phyloP scores from a whole-genome alignment of 2,113 vertebrate species.

The Tretioscincus oriximinensis region DNA sequence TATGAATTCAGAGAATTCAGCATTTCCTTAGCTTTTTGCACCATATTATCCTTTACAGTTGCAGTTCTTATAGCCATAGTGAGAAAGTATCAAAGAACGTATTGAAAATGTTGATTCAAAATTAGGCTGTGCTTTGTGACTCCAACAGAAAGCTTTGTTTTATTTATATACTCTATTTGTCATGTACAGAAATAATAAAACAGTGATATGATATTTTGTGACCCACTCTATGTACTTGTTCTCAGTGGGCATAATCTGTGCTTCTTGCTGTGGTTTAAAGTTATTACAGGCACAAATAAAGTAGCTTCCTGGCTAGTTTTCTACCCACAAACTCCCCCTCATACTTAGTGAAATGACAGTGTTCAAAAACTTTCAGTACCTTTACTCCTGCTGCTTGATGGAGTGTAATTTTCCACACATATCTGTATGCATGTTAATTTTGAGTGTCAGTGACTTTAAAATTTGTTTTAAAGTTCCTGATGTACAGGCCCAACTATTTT shows the following conservation, averaged over 20 bases:
- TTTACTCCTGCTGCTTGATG: slow-evolving; percentile 38
- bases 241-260: slow-evolving; percentile 11
- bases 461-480: slow-evolving; percentile 29
- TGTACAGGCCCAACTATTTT: slow-evolving; percentile 6
- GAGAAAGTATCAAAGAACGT: background rate
- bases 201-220: slow-evolving; percentile 1
- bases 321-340: background rate
- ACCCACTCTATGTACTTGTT: slow-evolving; percentile 2
- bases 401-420: slow-evolving; percentile 40
- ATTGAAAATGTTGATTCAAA: background rate
- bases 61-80: background rate
- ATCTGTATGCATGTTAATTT: slow-evolving; percentile 49
- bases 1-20: background rate
- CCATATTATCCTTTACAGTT: background rate
- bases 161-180: slow-evolving; percentile 16
- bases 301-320: background rate
- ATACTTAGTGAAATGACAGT: slow-evolving; percentile 33
- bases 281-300: slow-evolving; percentile 27
- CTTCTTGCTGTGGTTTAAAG: background rate
- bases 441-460: slow-evolving; percentile 34
- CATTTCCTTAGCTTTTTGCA: background rate
- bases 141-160: slow-evolving; percentile 6
- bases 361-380: slow-evolving; percentile 46
- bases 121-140: background rate
- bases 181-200: slow-evolving; percentile 2